Evolutionary conservation across 1,140 invertebrate genomes (phyloP).

Genomic region (Drosophila prosaltans): DNA sequence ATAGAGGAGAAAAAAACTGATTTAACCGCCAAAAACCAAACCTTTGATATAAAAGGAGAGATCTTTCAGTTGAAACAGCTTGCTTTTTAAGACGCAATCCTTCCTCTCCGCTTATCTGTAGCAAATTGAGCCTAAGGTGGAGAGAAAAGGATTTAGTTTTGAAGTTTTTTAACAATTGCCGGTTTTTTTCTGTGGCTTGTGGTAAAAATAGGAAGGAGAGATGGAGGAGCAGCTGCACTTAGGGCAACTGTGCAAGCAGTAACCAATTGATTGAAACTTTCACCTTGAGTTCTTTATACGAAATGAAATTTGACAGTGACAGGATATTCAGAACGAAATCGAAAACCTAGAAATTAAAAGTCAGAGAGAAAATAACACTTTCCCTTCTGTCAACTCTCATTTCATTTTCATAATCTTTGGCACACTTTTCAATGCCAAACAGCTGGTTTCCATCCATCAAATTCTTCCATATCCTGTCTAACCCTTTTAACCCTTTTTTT

Average conservation of each 20-base stretch:
- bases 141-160: slow-evolving; percentile 63
- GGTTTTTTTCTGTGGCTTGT: slow-evolving; percentile 42
- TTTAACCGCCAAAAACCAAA: slow-evolving; percentile 9
- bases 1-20: slow-evolving; percentile 8
- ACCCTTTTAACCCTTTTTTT: slow-evolving; percentile 37
- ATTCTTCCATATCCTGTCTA: slow-evolving; percentile 28
- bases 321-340: slow-evolving; percentile 27
- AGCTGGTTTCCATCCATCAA: background rate
- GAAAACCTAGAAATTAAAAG: slow-evolving; percentile 47
- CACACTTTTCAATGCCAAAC: slow-evolving; percentile 33
- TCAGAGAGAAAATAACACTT: slow-evolving; percentile 41
- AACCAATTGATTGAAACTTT: slow-evolving; percentile 59
- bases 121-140: slow-evolving; percentile 54
- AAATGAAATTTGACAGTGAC: slow-evolving; percentile 35
- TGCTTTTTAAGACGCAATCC: slow-evolving; percentile 51
- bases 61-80: slow-evolving; percentile 54
- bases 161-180: slow-evolving; percentile 59
- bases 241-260: slow-evolving; percentile 51
- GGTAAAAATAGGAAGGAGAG: slow-evolving; percentile 12
- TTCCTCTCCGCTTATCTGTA: slow-evolving; percentile 31
- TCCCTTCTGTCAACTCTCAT: slow-evolving; percentile 27
- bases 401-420: slow-evolving; percentile 55
- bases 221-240: slow-evolving; percentile 27
- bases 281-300: slow-evolving; percentile 57
- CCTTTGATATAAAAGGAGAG: slow-evolving; percentile 18